These are phyloP conservation scores for Atherinosoma microstoma DNA, from an alignment of 2,797 vertebrate genomes.

Conservation along the genomic window DNA sequence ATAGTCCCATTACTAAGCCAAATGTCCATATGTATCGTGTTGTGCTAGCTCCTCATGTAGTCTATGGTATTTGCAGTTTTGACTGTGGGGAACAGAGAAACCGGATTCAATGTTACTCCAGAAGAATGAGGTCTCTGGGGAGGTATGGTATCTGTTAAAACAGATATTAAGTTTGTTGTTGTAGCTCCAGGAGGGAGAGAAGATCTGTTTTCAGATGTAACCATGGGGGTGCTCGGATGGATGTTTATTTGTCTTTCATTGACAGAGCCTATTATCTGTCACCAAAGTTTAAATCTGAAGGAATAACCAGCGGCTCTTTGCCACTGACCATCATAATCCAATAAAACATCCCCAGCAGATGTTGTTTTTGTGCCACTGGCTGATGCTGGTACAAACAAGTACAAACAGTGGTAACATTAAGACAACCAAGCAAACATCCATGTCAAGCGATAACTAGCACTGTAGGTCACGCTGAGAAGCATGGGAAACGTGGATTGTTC, in stretches of 20 bases:
- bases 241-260: slow-evolving; percentile 79
- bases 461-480: background rate
- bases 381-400: slow-evolving; percentile 21
- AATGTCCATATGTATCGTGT: slow-evolving; percentile 53
- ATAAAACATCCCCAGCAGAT: slow-evolving; percentile 57
- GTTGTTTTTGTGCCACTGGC: slow-evolving; percentile 12
- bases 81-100: slow-evolving; percentile 31
- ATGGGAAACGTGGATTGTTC: background rate
- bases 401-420: slow-evolving; percentile 26
- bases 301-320: slow-evolving; percentile 48
- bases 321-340: slow-evolving; percentile 59
- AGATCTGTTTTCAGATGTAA: slow-evolving; percentile 72
- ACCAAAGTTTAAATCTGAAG: slow-evolving; percentile 37
- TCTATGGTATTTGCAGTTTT: slow-evolving; percentile 27
- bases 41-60: slow-evolving; percentile 36
- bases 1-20: slow-evolving; percentile 54
- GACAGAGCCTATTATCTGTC: slow-evolving; percentile 73
- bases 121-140: slow-evolving; percentile 58
- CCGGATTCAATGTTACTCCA: slow-evolving; percentile 22
- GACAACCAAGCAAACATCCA: slow-evolving; percentile 14
- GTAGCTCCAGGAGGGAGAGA: slow-evolving; percentile 60
- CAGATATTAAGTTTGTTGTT: slow-evolving; percentile 75
- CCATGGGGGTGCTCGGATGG: slow-evolving; percentile 50
- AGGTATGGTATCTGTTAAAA: slow-evolving; percentile 68
- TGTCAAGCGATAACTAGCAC: slow-evolving; percentile 12